Percentiles rank a stretch among this genome's conserved stretches.
phyloP scores from a whole-genome alignment of 2,797 vertebrate genomes.

The Australoheros facetus region DNA sequence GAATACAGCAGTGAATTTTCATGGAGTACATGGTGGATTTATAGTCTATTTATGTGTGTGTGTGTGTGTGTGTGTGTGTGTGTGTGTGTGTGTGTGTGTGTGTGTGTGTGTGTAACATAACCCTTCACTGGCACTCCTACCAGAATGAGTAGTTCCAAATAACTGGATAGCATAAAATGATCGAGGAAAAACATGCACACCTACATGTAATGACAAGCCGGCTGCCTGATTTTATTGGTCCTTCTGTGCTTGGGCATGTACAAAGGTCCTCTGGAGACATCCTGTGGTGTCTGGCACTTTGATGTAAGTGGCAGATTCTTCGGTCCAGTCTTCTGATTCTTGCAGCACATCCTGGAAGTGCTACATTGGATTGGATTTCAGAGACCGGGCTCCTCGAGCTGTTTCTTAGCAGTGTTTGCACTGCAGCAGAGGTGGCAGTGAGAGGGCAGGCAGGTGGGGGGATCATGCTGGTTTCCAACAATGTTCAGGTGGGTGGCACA shows the following conservation, averaged over 20 bases:
- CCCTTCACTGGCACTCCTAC: slow-evolving; percentile 45
- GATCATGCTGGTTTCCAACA: neutral
- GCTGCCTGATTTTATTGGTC: neutral
- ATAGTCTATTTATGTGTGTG: neutral
- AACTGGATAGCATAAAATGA: slow-evolving; percentile 15
- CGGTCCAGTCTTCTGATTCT: neutral
- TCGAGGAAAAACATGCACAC: slow-evolving; percentile 1
- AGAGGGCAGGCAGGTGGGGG: neutral
- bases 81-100: neutral
- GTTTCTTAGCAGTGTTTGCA: neutral
- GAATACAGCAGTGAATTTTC: neutral
- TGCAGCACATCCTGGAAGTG: neutral
- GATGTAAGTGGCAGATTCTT: neutral
- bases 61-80: neutral
- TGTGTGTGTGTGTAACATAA: slow-evolving; percentile 23
- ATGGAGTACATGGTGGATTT: neutral
- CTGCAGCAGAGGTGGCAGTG: neutral
- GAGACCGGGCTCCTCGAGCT: neutral
- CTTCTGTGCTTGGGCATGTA: neutral
- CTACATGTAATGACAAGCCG: neutral
- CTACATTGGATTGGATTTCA: neutral
- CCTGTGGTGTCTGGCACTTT: neutral
- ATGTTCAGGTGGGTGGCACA: neutral
- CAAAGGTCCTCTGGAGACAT: neutral
- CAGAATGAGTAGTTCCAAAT: slow-evolving; percentile 49